Base-by-base conservation (phyloP, 2,113 vertebrate genomes). In the Aythya baeri region DNA sequence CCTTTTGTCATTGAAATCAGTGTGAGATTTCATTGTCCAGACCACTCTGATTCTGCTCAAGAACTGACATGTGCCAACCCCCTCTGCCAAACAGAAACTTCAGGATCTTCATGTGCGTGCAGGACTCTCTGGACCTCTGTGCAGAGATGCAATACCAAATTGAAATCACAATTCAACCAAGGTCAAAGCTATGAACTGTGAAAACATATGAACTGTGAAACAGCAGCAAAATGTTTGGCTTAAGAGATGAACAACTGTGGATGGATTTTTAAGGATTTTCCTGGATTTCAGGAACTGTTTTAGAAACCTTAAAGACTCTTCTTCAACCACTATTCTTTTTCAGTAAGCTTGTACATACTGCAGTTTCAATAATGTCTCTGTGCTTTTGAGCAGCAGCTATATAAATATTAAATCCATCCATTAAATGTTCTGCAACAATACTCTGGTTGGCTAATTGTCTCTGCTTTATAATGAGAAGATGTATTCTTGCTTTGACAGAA, bases 381-480 rank as follows among this genome's bases (percentile, higher is more conserved):
- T 83, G 62, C 46, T 94, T 91, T 72, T 46, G 81, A 89, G 66
- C 36, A 77, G 63, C 18, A 90, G 50, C 44, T 77, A 59, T 77
- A 74, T 31, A 86, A 73, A 63, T 32, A n/a, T 11, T 50, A 34
- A 93, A 70, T 81, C 50, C 90, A 74, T 77, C 59, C 93, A 86
- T 49, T 89, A 77, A 80, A 71, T 6, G 16, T 49, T 49, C 46
- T 49, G 46, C 20, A 49, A 49, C 46, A 49, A 11, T 49, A 49
- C 46, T 22, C 21, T 76, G 72, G 34, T 32, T 79, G 23, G 14
- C 23, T 93, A 71, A 72, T 46, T 87, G 9, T 71, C 1, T 0
- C 8, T 34, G 83, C 17, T 66, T 67, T 57, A 49, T 22, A 32
- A 34, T 26, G 44, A 49, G 62, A 86, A 55, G 50, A 80, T 13